Conservation (phyloP, 2,888 invertebrate species). For the Chirona hameri region DNA sequence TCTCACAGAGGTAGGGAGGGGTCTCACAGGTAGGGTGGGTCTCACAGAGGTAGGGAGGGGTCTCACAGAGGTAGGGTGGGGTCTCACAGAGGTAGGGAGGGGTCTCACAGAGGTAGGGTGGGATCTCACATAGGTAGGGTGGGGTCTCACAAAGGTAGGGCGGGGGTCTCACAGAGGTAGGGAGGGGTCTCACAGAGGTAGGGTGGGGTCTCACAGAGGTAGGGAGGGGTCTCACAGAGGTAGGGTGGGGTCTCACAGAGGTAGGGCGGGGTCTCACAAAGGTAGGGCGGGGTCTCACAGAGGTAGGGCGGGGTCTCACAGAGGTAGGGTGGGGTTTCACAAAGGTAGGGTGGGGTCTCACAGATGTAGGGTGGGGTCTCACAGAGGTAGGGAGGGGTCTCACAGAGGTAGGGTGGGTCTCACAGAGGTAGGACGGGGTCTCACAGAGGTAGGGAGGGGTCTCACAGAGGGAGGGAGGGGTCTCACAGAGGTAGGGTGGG, state of each 20-base stretch:
- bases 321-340: too few relatives aligned
- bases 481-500: slow-evolving; percentile 65
- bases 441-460: slow-evolving; percentile 63
- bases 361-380: too few relatives aligned
- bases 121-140: slow-evolving; percentile 73
- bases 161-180: slow-evolving; percentile 75
- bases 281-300: slow-evolving; percentile 60
- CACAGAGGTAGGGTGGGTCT: too few relatives aligned
- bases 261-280: too few relatives aligned
- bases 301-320: slow-evolving; percentile 46
- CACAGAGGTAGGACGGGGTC: slow-evolving; percentile 58
- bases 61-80: slow-evolving; percentile 63
- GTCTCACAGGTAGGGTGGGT: too few relatives aligned
- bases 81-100: slow-evolving; percentile 63
- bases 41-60: slow-evolving; percentile 64
- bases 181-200: slow-evolving; percentile 63
- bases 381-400: slow-evolving; percentile 58
- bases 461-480: too few relatives aligned
- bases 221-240: too few relatives aligned
- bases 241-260: background rate
- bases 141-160: background rate
- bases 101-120: too few relatives aligned
- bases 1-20: slow-evolving; percentile 65
- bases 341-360: slow-evolving; percentile 50
- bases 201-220: background rate